phyloP scores from a whole-genome alignment of 2,113 vertebrate species.

The Halichoeres trimaculatus region DNA sequence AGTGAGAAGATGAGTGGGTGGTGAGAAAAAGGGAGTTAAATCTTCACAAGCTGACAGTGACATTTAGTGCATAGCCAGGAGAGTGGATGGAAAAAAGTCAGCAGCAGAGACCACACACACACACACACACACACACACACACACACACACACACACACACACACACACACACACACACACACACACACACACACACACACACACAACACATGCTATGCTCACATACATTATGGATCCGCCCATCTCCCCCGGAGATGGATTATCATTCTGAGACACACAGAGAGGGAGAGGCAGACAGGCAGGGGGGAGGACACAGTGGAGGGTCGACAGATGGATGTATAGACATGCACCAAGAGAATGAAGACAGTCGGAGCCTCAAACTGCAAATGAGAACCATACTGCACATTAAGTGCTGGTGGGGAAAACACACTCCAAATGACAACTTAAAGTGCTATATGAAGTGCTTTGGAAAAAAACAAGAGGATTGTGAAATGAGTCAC shows the following conservation, averaged over 20 bases:
- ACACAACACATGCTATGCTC: neutral
- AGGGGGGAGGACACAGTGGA: neutral
- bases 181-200: too few relatives aligned
- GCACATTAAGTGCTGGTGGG: conserved; percentile 41
- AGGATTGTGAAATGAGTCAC: conserved; percentile 58
- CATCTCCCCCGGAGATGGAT: conserved; percentile 55
- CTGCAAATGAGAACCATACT: conserved; percentile 55
- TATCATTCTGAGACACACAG: conserved; percentile 48
- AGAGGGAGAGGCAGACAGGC: neutral
- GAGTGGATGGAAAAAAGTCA: conserved; percentile 49
- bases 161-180: neutral
- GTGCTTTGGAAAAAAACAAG: conserved; percentile 52
- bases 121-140: conserved; percentile 15
- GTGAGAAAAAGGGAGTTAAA: conserved; percentile 15
- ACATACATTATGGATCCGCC: conserved; percentile 53
- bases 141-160: conserved; percentile 10
- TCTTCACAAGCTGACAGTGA: conserved; percentile 39
- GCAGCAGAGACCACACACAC: conserved; percentile 32
- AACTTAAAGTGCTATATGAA: conserved; percentile 63
- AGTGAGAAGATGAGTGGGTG: conserved; percentile 2
- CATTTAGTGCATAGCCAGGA: conserved; percentile 43
- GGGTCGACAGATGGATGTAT: conserved; percentile 30
- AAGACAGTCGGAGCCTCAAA: conserved; percentile 39
- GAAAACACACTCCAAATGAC: conserved; percentile 46
- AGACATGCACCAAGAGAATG: conserved; percentile 11